Percentiles rank a stretch among this genome's conserved stretches.
These are phyloP conservation scores for Calliscelio sp. DNA, from an alignment of 2,888 invertebrate genomes.

Conservation along the genomic window DNA sequence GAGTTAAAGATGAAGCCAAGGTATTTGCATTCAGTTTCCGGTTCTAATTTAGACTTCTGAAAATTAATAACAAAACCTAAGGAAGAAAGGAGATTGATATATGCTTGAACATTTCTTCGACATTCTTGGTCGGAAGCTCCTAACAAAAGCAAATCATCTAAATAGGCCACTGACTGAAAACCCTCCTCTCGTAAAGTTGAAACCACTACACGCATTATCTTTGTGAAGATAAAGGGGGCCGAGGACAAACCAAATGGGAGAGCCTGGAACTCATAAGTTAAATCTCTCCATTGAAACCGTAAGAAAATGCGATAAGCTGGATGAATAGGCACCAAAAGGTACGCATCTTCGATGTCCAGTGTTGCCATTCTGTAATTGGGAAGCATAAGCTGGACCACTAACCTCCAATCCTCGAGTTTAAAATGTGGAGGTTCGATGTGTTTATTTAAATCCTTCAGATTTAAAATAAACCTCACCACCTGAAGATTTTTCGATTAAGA, in stretches of 20 bases:
- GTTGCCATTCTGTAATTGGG: neutral
- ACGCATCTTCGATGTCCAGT: neutral
- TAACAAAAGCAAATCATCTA: neutral
- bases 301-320: neutral
- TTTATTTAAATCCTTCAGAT: slow-evolving; percentile 41
- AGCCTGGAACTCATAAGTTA: neutral
- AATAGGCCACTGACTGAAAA: neutral
- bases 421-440: neutral
- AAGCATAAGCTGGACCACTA: neutral
- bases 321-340: neutral
- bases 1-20: slow-evolving; percentile 44
- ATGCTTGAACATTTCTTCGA: neutral
- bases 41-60: neutral
- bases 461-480: slow-evolving; percentile 49
- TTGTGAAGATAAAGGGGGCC: slow-evolving; percentile 62
- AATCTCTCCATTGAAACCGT: neutral
- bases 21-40: neutral
- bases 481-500: slow-evolving; percentile 57
- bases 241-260: neutral
- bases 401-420: slow-evolving; percentile 3
- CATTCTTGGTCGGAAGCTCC: neutral
- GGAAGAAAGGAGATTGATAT: neutral
- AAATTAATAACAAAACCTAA: slow-evolving; percentile 12
- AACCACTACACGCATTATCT: neutral
- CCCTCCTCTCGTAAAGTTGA: neutral